Base-by-base conservation (phyloP, 2,797 vertebrate genomes). In the Melanotaenia boesemani region DNA sequence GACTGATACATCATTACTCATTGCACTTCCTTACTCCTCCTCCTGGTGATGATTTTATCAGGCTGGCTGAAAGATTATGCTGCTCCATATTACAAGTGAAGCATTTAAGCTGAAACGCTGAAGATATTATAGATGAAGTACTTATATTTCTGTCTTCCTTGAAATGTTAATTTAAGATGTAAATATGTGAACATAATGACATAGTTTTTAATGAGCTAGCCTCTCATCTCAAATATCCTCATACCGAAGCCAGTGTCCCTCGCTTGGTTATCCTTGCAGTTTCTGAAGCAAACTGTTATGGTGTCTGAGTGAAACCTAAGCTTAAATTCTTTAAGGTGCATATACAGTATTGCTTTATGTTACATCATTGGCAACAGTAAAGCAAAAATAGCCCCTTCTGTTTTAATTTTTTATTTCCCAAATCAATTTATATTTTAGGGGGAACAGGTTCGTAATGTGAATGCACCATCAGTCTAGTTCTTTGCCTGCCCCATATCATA, bases 1-100 rank as follows among this genome's bases (percentile, higher is more conserved):
- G 64, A 75, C 63, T 55, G 70, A 85, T 72, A 79, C 74, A 52
- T 86, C 30, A 86, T 88, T 80, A 83, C 74, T 89, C 87, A 80
- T 34, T 80, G 76, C 79, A 32, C 77, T 72, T 68, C 44, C 60
- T 76, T 77, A 84, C 80, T 84, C 55, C 58, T 58, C 41, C 59
- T 57, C 59, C 50, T 34, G 54, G 62, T 61, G 63, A 77, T 39
- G 11, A 75, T 80, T 79, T 65, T 69, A 84, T 85, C 77, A 80
- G 63, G 41, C 68, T n/a, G 67, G 64, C 67, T n/a, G 32, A 69
- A 62, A 70, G 75, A 81, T 72, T 69, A 48, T 4, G 7, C 59
- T 22, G 8, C 64, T 64, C 55, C 26, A 8, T 44, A 76, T 80
- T 70, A 4, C 1, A 41, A 50, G 66, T 15, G 20, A 70, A 44